phyloP scores from a whole-genome alignment of 2,797 vertebrate species.

The Yasuhikotakia modesta region DNA sequence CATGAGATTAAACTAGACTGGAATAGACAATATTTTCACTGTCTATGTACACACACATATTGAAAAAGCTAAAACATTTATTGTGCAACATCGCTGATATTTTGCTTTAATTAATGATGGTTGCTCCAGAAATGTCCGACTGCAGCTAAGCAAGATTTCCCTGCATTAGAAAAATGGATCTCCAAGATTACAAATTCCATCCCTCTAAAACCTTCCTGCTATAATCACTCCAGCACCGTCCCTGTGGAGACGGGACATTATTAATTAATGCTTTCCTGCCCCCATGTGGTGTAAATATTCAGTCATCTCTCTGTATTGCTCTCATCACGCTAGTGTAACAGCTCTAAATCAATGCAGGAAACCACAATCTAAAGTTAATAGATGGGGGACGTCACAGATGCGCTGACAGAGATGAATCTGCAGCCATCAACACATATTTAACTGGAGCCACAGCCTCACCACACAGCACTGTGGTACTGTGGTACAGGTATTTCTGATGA shows the following conservation, averaged over 20 bases:
- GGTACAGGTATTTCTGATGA: background rate
- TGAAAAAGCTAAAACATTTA: background rate
- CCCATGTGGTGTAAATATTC: constrained; percentile 41
- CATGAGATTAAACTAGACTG: background rate
- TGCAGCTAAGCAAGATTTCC: constrained; percentile 6
- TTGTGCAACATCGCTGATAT: background rate
- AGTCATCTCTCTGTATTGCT: background rate
- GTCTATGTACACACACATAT: background rate
- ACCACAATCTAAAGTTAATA: constrained; percentile 8
- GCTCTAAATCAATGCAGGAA: constrained; percentile 13
- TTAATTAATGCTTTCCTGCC: constrained; percentile 51
- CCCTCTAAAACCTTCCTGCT: constrained; percentile 3
- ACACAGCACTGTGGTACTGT: background rate
- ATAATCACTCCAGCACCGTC: too few relatives aligned
- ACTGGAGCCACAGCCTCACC: background rate
- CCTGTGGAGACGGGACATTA: too few relatives aligned
- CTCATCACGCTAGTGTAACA: background rate
- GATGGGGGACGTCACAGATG: background rate
- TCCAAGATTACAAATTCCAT: background rate
- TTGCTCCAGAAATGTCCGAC: background rate
- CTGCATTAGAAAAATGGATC: constrained; percentile 10
- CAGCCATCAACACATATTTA: constrained; percentile 27
- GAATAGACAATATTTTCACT: background rate
- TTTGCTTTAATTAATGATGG: background rate
- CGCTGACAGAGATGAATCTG: constrained; percentile 11